phyloP scores from a whole-genome alignment of 2,113 vertebrate species.

The Clarias magur region DNA sequence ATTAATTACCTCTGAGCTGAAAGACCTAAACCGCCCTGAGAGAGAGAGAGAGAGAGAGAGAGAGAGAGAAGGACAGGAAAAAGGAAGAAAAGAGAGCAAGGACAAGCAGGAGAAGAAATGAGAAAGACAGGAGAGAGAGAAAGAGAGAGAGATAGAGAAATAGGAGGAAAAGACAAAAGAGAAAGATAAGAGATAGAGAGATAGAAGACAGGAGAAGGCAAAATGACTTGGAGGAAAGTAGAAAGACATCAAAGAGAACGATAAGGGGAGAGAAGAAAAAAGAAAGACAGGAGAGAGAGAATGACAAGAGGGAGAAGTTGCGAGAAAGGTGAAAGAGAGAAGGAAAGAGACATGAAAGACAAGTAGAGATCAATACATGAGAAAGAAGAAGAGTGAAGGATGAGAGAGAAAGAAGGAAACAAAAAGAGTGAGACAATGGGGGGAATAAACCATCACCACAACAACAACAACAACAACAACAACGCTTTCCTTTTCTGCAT shows the following conservation, averaged over 20 bases:
- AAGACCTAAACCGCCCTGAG: constrained; percentile 62
- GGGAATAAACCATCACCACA: background rate
- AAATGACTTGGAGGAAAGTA: constrained; percentile 4
- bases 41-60: constrained; percentile 44
- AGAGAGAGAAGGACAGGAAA: background rate
- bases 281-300: constrained; percentile 17
- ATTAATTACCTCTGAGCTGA: constrained; percentile 69
- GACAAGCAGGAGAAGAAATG: too few relatives aligned
- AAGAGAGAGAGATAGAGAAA: background rate
- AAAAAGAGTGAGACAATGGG: background rate
- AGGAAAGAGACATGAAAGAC: background rate
- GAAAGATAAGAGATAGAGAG: constrained; percentile 32
- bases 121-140: background rate
- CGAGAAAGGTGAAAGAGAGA: background rate
- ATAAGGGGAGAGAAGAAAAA: background rate
- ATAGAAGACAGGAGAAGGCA: background rate
- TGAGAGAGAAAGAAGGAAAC: background rate
- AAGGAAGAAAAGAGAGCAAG: constrained; percentile 17
- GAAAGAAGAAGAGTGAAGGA: background rate
- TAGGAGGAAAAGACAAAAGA: constrained; percentile 43
- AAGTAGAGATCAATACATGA: background rate
- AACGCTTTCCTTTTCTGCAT: too few relatives aligned
- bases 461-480: too few relatives aligned
- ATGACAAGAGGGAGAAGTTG: background rate
- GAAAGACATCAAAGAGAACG: background rate